Percentiles rank a stretch among this genome's conserved stretches.
These are phyloP conservation scores for Anthophora plumipes DNA, from an alignment of 2,888 invertebrate species.

Conservation along the genomic window DNA sequence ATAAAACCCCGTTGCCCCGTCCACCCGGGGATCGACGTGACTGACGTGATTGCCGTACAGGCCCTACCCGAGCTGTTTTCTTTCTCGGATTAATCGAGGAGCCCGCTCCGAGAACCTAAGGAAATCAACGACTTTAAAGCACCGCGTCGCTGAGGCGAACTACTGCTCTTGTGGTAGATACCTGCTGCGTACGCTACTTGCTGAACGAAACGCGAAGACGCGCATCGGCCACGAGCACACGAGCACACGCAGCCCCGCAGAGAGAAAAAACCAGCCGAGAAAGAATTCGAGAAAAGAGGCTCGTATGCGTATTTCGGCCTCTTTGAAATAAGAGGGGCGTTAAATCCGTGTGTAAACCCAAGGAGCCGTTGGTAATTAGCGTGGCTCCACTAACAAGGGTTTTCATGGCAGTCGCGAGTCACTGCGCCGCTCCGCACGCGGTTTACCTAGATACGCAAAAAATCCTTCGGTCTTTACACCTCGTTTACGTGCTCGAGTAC, in stretches of 20 bases:
- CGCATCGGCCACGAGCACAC: too few relatives aligned
- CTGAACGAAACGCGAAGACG: too few relatives aligned
- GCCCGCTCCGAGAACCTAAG: conserved; percentile 48
- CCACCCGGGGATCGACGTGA: conserved; percentile 69
- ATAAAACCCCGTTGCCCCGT: conserved; percentile 77
- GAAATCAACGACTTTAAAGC: too few relatives aligned
- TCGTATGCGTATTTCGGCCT: conserved; percentile 70
- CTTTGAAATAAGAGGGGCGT: conserved; percentile 77
- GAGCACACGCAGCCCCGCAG: too few relatives aligned
- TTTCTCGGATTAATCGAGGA: conserved; percentile 64
- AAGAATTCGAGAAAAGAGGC: conserved; percentile 64
- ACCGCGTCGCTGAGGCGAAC: too few relatives aligned
- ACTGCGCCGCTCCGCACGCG: conserved; percentile 37
- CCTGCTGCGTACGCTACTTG: too few relatives aligned
- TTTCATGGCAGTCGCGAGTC: conserved; percentile 70
- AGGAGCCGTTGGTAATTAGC: conserved; percentile 80
- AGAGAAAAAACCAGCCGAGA: conserved; percentile 40
- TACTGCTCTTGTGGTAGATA: too few relatives aligned
- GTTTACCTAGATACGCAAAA: conserved; percentile 73
- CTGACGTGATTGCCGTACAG: conserved; percentile 68
- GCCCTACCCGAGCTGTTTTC: conserved; percentile 56
- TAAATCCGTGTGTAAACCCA: conserved; percentile 79
- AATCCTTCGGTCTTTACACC: conserved; percentile 61
- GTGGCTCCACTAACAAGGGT: conserved; percentile 78
- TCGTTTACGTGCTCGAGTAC: conserved; percentile 59